Base-by-base conservation (phyloP, 2,113 vertebrate species). In the Empidonax traillii region DNA sequence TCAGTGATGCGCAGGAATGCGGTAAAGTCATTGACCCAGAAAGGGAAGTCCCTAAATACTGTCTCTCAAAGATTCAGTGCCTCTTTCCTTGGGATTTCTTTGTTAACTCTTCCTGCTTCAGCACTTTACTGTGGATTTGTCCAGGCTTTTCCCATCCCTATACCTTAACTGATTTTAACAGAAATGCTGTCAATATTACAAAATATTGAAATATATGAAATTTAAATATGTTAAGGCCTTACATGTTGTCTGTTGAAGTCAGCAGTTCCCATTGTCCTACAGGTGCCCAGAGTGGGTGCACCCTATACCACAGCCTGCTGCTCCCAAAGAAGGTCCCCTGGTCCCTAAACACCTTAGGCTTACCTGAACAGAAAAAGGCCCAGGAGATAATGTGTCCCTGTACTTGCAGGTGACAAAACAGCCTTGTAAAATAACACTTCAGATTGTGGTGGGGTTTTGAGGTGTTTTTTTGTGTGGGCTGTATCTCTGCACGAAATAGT, bases 1-100 rank as follows among this genome's bases (percentile, higher is more conserved):
- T 76, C 24, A 10, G 33, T 12, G 53, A 22, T 22, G 33, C 0
- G 0, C 6, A 7, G 74, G 49, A 63, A 25, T 24, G 37, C 1
- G 0, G 12, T 61, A 39, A 47, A 72, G 66, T 65, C 75, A 17
- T 44, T 2, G 2, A 20, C 28, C 31, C 47, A 17, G 53, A 23
- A 72, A 72, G 56, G 43, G 23, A 1, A 59, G 20, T 44, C 28
- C 66, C 23, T 49, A 67, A 0, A 52, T 67, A 44, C 20, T 21
- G 9, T 33, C 23, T 56, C 37, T 84, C 58, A 81, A 35, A 82
- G 30, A 43, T n/a, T 76, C 41, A n/a, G 8, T 76, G 66, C 39
- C 23, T 59, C 12, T 67, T 8, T 62, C 44, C 31, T 82, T 39
- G 23, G 21, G 22, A 14, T 63, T 87, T 41, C 39, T 69, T 47